These are phyloP conservation scores for Daktulosphaira vitifoliae DNA, from an alignment of 1,140 invertebrate species.

Conservation along the genomic window DNA sequence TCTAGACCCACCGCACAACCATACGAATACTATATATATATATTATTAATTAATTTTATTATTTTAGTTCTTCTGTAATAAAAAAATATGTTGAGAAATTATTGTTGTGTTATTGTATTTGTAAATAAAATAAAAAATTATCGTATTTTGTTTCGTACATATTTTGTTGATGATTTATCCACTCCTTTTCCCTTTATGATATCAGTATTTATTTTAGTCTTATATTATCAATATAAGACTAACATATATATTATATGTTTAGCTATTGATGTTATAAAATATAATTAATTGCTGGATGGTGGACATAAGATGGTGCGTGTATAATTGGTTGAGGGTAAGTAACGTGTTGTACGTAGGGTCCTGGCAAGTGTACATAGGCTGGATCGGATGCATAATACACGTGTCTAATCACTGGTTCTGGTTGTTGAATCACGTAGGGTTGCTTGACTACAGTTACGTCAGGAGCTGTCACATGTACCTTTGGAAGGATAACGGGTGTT, in stretches of 20 bases:
- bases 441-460: conserved; percentile 41
- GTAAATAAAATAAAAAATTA: conserved; percentile 30
- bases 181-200: too few species aligned
- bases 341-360: neutral
- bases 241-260: too few species aligned
- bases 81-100: conserved; percentile 32
- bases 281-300: neutral
- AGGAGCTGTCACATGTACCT: conserved; percentile 39
- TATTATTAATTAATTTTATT: conserved; percentile 23
- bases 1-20: conserved; percentile 26
- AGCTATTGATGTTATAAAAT: too few species aligned
- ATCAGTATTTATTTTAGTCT: too few species aligned
- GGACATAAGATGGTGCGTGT: neutral
- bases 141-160: neutral
- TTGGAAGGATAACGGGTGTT: conserved; percentile 39
- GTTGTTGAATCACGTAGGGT: conserved; percentile 39
- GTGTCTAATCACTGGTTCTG: conserved; percentile 38
- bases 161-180: too few species aligned
- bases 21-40: neutral
- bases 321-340: neutral
- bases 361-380: neutral
- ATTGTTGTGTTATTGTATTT: conserved; percentile 34
- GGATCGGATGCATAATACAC: conserved; percentile 38
- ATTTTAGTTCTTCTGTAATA: conserved; percentile 30
- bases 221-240: too few species aligned